Evolutionary conservation across 2,888 invertebrate species (phyloP).

Genomic region (Dryococelus australis): DNA sequence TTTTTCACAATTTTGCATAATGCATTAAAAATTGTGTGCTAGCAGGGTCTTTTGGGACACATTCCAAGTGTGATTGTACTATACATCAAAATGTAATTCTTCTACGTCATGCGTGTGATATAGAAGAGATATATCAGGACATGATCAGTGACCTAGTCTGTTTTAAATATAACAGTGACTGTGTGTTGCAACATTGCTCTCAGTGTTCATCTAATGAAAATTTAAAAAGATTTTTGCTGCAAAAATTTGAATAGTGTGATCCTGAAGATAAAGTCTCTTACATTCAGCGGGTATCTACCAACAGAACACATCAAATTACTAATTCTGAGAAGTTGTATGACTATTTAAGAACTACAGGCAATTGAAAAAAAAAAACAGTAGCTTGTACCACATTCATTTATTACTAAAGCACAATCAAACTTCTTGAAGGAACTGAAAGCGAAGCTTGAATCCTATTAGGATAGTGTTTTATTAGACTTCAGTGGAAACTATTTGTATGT

Average conservation of each 20-base stretch:
- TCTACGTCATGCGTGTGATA: constrained; percentile 12
- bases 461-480: neutral
- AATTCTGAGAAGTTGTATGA: neutral
- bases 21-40: neutral
- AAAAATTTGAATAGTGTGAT: neutral
- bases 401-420: neutral
- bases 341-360: neutral
- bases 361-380: neutral
- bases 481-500: neutral
- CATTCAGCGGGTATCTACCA: neutral
- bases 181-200: neutral
- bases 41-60: neutral
- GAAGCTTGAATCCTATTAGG: neutral
- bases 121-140: constrained; percentile 19
- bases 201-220: neutral
- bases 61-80: neutral
- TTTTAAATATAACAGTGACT: constrained; percentile 18
- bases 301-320: neutral
- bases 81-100: neutral
- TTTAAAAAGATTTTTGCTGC: neutral
- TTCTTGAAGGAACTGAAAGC: neutral
- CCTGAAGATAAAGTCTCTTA: neutral
- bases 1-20: neutral
- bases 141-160: neutral
- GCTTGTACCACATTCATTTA: neutral